A percentile compares a stretch with the other conserved stretches of the same genome.
phyloP scores from a whole-genome alignment of 2,113 vertebrate genomes.

The Hypocryptadius cinnamomeus region DNA sequence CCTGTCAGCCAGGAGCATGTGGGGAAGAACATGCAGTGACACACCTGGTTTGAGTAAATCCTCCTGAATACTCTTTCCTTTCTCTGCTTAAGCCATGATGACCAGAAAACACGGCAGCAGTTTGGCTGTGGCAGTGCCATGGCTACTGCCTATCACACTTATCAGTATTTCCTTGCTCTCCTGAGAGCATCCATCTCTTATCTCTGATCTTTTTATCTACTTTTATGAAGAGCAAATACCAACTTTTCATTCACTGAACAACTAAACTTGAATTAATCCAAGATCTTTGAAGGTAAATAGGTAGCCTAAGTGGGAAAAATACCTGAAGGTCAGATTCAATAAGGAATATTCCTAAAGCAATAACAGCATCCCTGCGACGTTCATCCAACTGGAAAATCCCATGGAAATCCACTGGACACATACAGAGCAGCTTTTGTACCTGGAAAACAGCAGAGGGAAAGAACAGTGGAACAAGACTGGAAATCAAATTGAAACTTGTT shows the following conservation, averaged over 20 bases:
- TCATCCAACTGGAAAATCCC: conserved; percentile 91
- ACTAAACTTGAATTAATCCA: background rate
- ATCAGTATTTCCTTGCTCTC: background rate
- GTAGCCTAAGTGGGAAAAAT: background rate
- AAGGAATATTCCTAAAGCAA: conserved; percentile 90
- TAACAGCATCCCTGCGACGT: conserved; percentile 90
- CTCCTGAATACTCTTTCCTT: background rate
- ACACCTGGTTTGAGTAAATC: background rate
- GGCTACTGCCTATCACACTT: background rate
- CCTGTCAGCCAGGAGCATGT: background rate
- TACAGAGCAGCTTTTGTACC: conserved; percentile 94
- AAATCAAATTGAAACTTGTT: background rate
- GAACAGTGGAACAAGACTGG: background rate
- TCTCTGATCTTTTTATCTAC: background rate
- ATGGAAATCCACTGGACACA: conserved; percentile 92
- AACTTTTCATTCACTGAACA: background rate
- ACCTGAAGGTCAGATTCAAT: conserved; percentile 94
- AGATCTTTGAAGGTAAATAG: background rate
- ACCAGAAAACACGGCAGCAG: background rate
- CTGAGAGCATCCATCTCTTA: background rate
- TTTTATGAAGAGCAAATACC: background rate
- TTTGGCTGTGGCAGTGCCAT: background rate
- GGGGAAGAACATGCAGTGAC: background rate
- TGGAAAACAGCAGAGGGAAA: conserved; percentile 19
- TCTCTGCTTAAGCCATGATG: background rate